Base-by-base conservation (phyloP, 2,888 invertebrate species). In the Prosopocoilus inquinatus region DNA sequence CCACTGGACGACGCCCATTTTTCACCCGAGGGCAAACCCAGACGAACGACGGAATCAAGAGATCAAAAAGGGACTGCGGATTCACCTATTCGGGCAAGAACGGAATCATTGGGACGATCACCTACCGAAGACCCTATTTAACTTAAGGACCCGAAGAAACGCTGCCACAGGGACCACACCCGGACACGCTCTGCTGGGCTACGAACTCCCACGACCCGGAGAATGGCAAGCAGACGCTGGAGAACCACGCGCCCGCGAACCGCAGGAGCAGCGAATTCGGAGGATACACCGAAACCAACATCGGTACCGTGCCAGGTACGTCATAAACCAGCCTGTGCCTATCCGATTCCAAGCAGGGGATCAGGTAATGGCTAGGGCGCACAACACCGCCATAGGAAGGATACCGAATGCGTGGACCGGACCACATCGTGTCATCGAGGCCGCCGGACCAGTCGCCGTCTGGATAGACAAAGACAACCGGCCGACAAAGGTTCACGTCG, bases 1-100 rank as follows among this genome's bases (percentile, higher is more conserved):
- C 4, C 51, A 50, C 2, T 67, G 65, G 63, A 63, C 63, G 0
- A 69, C 64, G 0, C 55, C 67, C 0, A 54, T 58, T 0, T 65
- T 65, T 44, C 65, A 66, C 44, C 64, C 65, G 1, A 51, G 52
- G 32, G 65, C 64, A 2, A 67, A 65, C 46, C 63, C 64, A 2
- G 59, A 57, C 1, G 60, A 69, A 45, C 16, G 65, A 3, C 50
- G 64, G 3, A 67, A 65, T 39, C 66, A 67, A 33, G 64, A 65
- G 15, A 55, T 68, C 2, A 68, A 67, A 36, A 64, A 66, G 53
- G 63, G 61, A 0, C 49, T 67, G 3, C 47, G 39, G 2, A 8
- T 20, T n/a, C 13, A 36, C 1, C 43, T 53, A 35, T 36, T 16
- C 36, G 45, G 44, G 12, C 45, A 39, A 28, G 13, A 34, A 3